phyloP scores from a whole-genome alignment of 1,140 invertebrate species.

The Berghia stephanieae region DNA sequence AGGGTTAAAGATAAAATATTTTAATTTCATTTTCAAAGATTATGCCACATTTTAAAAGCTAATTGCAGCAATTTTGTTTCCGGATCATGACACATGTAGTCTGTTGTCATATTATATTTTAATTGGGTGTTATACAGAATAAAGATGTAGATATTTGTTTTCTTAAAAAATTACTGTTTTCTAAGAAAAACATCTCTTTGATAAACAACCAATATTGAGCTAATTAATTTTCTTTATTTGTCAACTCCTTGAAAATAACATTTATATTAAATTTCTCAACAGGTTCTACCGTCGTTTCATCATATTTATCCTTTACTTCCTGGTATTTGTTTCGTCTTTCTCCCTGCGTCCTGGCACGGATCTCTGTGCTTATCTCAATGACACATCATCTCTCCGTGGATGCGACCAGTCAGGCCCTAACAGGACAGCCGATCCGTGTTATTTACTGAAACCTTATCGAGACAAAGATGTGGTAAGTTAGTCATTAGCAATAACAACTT shows the following conservation, averaged over 20 bases:
- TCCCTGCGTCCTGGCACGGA: conserved; percentile 80
- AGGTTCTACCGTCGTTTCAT: conserved; percentile 94
- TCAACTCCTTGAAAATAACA: background rate
- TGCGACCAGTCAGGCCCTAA: conserved; percentile 40
- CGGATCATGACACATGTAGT: no score
- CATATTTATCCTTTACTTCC: conserved; percentile 88
- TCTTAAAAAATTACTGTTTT: no score
- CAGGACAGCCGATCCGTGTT: conserved; percentile 59
- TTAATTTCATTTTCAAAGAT: no score
- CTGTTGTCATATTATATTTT: no score
- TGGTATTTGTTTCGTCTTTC: conserved; percentile 87
- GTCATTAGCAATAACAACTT: background rate
- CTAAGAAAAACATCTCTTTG: no score
- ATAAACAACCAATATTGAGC: no score
- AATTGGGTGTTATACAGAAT: no score
- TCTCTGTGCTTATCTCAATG: conserved; percentile 65
- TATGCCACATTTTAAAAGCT: no score
- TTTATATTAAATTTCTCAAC: conserved; percentile 31
- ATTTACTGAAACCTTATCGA: conserved; percentile 56
- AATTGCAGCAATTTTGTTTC: no score
- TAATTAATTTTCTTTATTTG: no score
- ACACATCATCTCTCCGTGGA: conserved; percentile 32
- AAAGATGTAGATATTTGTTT: no score
- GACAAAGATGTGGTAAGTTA: conserved; percentile 52
- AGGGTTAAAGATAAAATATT: no score